Evolutionary conservation across 2,888 invertebrate genomes (phyloP).

Genomic region (Tetrapedia diversipes): DNA sequence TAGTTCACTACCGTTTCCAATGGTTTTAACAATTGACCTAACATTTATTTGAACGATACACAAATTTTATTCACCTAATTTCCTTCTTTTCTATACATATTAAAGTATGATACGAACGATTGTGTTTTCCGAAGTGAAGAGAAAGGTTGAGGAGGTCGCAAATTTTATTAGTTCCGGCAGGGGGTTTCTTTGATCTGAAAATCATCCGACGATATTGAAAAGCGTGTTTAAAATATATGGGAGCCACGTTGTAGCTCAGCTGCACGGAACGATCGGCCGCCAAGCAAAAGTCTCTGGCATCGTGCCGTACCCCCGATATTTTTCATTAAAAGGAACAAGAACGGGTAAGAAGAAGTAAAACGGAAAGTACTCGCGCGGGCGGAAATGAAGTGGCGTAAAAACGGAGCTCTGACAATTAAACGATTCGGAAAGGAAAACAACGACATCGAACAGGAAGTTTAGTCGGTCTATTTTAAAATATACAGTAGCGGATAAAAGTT

Average conservation of each 20-base stretch:
- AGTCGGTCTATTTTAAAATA: constrained; percentile 1
- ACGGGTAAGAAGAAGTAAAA: constrained; percentile 27
- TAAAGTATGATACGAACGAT: no score
- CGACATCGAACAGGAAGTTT: constrained; percentile 11
- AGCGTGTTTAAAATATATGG: constrained; percentile 39
- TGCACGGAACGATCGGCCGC: constrained; percentile 50
- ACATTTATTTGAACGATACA: no score
- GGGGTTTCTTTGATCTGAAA: constrained; percentile 2
- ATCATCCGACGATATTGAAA: constrained; percentile 26
- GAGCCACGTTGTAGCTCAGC: constrained; percentile 26
- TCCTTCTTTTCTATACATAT: no score
- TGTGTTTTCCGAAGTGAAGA: no score
- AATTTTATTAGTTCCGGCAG: not conserved
- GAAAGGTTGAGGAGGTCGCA: not conserved
- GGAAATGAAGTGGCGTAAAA: constrained; percentile 41
- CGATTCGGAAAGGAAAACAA: constrained; percentile 30
- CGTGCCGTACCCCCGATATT: constrained; percentile 46
- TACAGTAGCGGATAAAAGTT: no score
- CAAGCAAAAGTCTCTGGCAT: constrained; percentile 56
- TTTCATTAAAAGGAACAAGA: constrained; percentile 34
- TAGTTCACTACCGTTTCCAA: no score
- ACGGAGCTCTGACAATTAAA: constrained; percentile 42
- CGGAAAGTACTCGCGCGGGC: constrained; percentile 29
- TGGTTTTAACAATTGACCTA: no score
- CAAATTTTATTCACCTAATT: no score